A percentile compares a stretch with the other conserved stretches of the same genome.
phyloP scores from a whole-genome alignment of 2,888 invertebrate species.

The Drosophila cyrtoloma region DNA sequence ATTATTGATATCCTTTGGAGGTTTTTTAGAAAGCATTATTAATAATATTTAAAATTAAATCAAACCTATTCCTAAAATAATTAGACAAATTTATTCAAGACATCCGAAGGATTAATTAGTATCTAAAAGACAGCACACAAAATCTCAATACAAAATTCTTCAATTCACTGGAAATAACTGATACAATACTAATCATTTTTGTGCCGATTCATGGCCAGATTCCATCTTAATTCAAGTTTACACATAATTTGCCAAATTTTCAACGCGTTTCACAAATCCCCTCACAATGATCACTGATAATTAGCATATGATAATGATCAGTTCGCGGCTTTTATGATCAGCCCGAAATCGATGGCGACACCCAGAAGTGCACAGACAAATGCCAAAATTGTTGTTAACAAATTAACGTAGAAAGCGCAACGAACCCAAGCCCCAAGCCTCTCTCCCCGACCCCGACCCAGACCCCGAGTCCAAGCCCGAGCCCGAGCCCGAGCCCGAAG shows the following conservation, averaged over 20 bases:
- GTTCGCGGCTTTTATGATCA: constrained; percentile 23
- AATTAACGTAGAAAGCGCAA: constrained; percentile 80
- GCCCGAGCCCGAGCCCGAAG: neutral
- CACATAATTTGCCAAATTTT: constrained; percentile 55
- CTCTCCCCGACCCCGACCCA: constrained; percentile 2
- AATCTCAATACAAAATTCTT: neutral
- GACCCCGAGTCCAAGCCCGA: neutral
- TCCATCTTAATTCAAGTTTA: constrained; percentile 27
- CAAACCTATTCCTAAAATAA: neutral
- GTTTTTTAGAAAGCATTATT: neutral
- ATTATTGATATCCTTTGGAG: neutral
- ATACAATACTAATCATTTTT: constrained; percentile 23
- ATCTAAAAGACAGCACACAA: neutral
- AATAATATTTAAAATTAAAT: neutral
- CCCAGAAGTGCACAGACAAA: constrained; percentile 64
- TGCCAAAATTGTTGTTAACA: constrained; percentile 75
- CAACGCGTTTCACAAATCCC: constrained; percentile 29
- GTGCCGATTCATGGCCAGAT: constrained; percentile 24
- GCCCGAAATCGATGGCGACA: constrained; percentile 38
- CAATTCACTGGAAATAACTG: constrained; percentile 9
- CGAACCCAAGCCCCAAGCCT: constrained; percentile 45
- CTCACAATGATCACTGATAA: constrained; percentile 40
- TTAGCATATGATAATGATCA: constrained; percentile 54
- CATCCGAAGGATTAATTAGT: neutral
- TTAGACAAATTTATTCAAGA: neutral